Evolutionary conservation across 2,113 vertebrate species (phyloP), one percentile per base, ranked within the genome.

Genomic region (Notarius lentiginosus): DNA sequence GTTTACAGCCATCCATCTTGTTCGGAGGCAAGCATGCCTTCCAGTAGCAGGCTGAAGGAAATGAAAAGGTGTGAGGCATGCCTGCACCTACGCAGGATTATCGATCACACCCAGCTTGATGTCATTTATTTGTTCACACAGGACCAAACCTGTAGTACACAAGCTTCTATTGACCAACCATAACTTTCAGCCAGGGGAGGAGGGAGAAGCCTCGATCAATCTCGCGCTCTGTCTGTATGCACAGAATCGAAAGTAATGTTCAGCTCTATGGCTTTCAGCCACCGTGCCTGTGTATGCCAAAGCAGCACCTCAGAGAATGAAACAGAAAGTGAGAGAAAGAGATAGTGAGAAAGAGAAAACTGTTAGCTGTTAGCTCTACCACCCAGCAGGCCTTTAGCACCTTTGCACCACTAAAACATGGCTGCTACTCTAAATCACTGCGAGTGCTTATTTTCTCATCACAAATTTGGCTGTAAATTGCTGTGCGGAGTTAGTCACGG

Each of bases 211-310:
- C 82, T 53, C 30, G 85, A 87, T 91, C 89, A 89, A 90, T 90
- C 79, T 79, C 14, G 9, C 15, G 6, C 82, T 70, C 53, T 65
- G 65, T 84, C 24, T 53, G 82, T 76, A 83, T 82, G 88, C 89
- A 89, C 91, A 49, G 90, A 92, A 90, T 86, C 82, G 86, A 77
- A 93, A 92, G 86, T 82, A 90, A 88, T 90, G 89, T 90, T 90
- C 18, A 30, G 72, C 88, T 88, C 84, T 85, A 5, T 88, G 87
- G 84, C 89, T 91, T 90, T 94, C 90, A 89, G 89, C 92, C 92
- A 90, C 91, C 91, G 87, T 66, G 5, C 77, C 72, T 84, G 73
- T 15, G 84, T 84, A 87, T 58, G 34, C 84, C 1, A 20, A 88
- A 6, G 81, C 89, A 84, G 86, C 85, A 81, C 58, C 68, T 90